Evolutionary conservation across 2,797 vertebrate species (phyloP), one percentile per base, ranked within the genome.

Genomic region (Octomys mimax): DNA sequence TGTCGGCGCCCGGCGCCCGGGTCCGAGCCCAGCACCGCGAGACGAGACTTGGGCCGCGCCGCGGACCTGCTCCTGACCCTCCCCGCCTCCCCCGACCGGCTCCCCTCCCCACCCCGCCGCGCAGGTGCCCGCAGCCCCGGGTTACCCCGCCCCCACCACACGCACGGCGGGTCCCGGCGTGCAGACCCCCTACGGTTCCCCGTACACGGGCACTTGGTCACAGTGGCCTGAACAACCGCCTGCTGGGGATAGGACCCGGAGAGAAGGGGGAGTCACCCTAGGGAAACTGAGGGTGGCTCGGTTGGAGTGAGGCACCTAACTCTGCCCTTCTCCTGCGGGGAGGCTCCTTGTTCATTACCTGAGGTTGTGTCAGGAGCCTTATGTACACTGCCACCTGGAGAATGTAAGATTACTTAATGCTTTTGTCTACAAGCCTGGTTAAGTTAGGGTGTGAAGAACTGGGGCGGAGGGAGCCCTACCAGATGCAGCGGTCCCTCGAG

Each of bases 301-400:
- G 24, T 24, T 75, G 39, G 24, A 75, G 71, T 16, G 24, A 46
- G 12, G 71, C 24, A 3, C 71, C 71, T 5, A 3, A 26, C 61
- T n/a, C 66, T 22, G 49, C 33, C 28, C 16, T 11, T 57, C 59
- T 36, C 6, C 61, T 6, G 18, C 13, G 0, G 0, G 54, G 61
- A 6, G 2, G 16, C n/a, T 64, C 66, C 0, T 2, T 26, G 31
- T 28, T 21, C 33, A 1, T 79, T 12, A 9, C 46, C 33, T 16
- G 33, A 71, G 82, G 86, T 42, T 21, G 31, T 61, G 18, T 62
- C 46, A 31, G 24, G 28, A 77, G 88, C 57, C 79, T 62, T 31
- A 54, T 31, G 70, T 78, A 84, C 64, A 42, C 71, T 7, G 6
- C 46, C 80, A 33, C 26, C 3, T 28, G n/a, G 54, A 64, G 39